phyloP scores from a whole-genome alignment of 2,113 vertebrate genomes.

The Cairina moschata region DNA sequence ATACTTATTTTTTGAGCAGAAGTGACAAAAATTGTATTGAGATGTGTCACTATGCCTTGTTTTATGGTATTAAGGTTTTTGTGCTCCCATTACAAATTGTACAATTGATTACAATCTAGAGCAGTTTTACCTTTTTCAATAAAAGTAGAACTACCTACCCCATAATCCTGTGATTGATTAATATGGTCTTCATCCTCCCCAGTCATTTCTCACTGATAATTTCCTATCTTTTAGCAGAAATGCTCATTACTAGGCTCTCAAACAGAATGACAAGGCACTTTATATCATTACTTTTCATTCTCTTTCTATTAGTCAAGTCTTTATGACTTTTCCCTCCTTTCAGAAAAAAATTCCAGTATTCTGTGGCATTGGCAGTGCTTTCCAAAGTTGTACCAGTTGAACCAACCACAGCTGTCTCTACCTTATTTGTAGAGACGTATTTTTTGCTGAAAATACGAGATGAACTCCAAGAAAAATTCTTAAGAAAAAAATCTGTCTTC shows the following conservation, averaged over 20 bases:
- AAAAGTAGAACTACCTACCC: not conserved
- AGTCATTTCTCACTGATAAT: slow-evolving; percentile 14
- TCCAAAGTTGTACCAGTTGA: not conserved
- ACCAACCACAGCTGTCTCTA: accelerated
- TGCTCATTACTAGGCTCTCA: not conserved
- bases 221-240: slow-evolving; percentile 6
- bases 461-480: not conserved
- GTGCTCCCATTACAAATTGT: not conserved
- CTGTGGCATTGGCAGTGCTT: not conserved
- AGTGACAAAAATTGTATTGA: not conserved
- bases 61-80: not conserved
- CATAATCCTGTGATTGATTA: not conserved
- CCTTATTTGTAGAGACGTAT: not conserved
- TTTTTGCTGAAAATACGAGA: not conserved
- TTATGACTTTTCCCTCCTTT: not conserved
- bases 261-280: not conserved
- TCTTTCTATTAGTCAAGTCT: not conserved
- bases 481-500: not conserved
- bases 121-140: not conserved
- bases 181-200: not conserved
- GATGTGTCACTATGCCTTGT: not conserved
- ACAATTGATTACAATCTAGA: not conserved
- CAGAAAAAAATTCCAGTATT: not conserved
- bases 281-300: not conserved
- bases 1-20: not conserved